Base-by-base conservation (phyloP, 1,140 invertebrate species). In the Hyles euphorbiae region DNA sequence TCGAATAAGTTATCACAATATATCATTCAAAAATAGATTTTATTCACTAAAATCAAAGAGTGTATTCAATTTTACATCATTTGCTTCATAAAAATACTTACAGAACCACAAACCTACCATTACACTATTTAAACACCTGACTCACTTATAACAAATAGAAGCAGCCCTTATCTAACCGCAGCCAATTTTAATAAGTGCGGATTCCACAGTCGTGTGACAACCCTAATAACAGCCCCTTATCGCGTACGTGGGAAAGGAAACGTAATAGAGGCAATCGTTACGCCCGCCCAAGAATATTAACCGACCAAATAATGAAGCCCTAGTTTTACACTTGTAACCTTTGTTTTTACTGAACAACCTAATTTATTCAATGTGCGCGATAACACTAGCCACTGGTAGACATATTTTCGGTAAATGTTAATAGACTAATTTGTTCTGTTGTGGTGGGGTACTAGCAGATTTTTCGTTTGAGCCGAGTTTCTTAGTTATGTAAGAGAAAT, bases 311-410 rank as follows among this genome's bases (percentile, higher is more conserved):
- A 50, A 50, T 22, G 33, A 50, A 50, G 11, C 4, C 5, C 48
- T 50, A 33, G 48, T 33, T 50, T 50, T 33, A 33, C 22, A 48
- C n/a, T 12, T 48, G 11, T 12, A 22, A 48, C 47, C 22, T 53
- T 55, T 50, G 51, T 63, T 67, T 55, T 48, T 44, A 58, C 50
- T 61, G 40, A 53, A 57, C 51, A 63, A 65, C 49, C 44, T 70
- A 70, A 66, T 66, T 69, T 65, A 68, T 65, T 69, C 59, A 69
- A 60, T 58, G 52, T 60, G 56, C 32, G 65, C 63, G 62, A 61
- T 58, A 54, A 43, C 53, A 34, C 40, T 53, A 34, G 46, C 22
- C 22, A 61, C 56, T 56, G 33, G 47, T 58, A 34, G 43, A 61
- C 52, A 61, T 56, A 32, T 11, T 5, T 40, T 40, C 36, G 8